phyloP scores from a whole-genome alignment of 2,888 invertebrate genomes.

The Platypus cylindrus region DNA sequence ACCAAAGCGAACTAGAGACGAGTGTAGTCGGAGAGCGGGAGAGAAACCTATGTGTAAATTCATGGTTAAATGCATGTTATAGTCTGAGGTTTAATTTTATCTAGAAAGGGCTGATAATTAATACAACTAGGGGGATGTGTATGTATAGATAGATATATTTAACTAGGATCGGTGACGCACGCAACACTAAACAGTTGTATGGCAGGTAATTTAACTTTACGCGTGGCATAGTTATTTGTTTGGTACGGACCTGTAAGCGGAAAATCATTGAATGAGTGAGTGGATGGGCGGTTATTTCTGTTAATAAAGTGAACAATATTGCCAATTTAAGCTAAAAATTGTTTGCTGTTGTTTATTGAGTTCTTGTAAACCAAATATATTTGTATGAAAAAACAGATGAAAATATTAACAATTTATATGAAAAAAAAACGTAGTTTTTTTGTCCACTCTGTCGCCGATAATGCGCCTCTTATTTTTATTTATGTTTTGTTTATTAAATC shows the following conservation, averaged over 20 bases:
- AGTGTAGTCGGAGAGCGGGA: conserved; percentile 5
- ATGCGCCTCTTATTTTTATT: conserved; percentile 5
- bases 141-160: background rate
- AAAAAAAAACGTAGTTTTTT: too few species aligned
- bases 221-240: conserved; percentile 7
- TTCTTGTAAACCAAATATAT: too few species aligned
- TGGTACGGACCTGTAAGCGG: conserved; percentile 2
- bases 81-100: conserved; percentile 13
- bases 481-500: conserved; percentile 15
- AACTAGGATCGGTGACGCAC: conserved; percentile 7
- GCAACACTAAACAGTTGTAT: conserved; percentile 9
- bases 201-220: conserved; percentile 12
- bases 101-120: conserved; percentile 14
- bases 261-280: too few species aligned
- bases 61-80: conserved; percentile 13
- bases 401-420: too few species aligned
- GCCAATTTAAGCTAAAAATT: too few species aligned
- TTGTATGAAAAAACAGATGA: too few species aligned
- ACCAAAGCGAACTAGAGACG: conserved; percentile 6
- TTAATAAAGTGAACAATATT: too few species aligned
- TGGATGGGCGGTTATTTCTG: too few species aligned
- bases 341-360: too few species aligned
- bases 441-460: background rate
- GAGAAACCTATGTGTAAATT: conserved; percentile 8
- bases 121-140: conserved; percentile 10